These are phyloP conservation scores for Limnephilus rhombicus DNA, from an alignment of 2,888 invertebrate genomes.

Conservation along the genomic window DNA sequence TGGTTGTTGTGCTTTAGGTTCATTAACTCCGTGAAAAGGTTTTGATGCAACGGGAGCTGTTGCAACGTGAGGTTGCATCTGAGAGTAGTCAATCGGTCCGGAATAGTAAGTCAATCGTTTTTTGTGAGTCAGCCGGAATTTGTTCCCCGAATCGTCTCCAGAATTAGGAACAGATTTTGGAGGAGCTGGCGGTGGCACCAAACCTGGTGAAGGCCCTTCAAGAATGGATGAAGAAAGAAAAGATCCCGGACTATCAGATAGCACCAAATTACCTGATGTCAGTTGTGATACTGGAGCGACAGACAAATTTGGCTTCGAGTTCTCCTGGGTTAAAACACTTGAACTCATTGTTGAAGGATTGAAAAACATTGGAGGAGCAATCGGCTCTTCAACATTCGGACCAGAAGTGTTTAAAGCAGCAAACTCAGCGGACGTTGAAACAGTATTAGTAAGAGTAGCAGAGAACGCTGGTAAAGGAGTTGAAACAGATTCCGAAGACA, in stretches of 20 bases:
- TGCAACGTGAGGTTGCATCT: neutral
- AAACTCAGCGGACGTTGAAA: neutral
- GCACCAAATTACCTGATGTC: neutral
- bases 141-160: slow-evolving; percentile 41
- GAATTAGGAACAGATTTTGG: slow-evolving; percentile 8
- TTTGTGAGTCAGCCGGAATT: slow-evolving; percentile 68
- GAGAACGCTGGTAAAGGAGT: neutral
- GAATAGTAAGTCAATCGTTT: slow-evolving; percentile 76
- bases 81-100: slow-evolving; percentile 72
- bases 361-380: slow-evolving; percentile 34
- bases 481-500: neutral
- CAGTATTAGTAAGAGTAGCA: neutral
- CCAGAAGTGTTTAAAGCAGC: neutral
- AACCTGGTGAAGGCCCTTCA: neutral
- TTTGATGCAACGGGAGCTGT: neutral
- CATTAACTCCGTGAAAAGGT: neutral
- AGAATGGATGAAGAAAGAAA: neutral
- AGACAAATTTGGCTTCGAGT: neutral
- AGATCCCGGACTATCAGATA: neutral
- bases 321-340: neutral
- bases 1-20: neutral
- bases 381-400: neutral
- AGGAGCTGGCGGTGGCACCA: slow-evolving; percentile 22
- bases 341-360: slow-evolving; percentile 27
- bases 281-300: neutral